Evolutionary conservation across 1,140 invertebrate genomes (phyloP).

Genomic region (Microplitis demolitor): DNA sequence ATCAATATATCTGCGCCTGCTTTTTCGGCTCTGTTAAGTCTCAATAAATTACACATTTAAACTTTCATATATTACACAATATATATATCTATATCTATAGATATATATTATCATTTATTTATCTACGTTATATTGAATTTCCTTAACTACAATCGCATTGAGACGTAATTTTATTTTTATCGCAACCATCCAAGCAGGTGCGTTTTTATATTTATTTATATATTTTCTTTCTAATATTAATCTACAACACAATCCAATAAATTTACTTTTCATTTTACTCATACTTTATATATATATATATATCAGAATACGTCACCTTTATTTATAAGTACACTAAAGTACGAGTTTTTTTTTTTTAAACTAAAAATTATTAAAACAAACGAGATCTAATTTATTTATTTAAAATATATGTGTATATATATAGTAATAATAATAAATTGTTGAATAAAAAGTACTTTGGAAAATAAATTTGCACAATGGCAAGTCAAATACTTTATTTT

Average conservation of each 20-base stretch:
- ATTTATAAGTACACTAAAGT: neutral
- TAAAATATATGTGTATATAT: neutral
- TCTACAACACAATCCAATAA: neutral
- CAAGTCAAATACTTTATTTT: neutral
- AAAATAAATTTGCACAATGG: constrained; percentile 22
- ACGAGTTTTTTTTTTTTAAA: neutral
- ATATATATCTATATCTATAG: no score
- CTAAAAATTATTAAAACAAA: neutral
- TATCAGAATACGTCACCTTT: no score
- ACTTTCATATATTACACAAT: neutral
- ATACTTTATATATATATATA: neutral
- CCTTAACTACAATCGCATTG: constrained; percentile 8
- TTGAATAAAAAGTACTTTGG: constrained; percentile 11
- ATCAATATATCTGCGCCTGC: neutral
- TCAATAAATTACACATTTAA: neutral
- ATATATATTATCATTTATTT: no score
- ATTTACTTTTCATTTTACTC: constrained; percentile 3
- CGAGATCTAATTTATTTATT: neutral
- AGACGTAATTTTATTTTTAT: constrained; percentile 1
- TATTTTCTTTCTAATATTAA: constrained; percentile 5
- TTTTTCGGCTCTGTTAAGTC: neutral
- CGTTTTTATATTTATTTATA: constrained; percentile 9
- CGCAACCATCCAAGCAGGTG: constrained; percentile 20
- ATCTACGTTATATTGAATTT: no score
- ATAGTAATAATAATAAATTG: neutral